A percentile compares a stretch with the other conserved stretches of the same genome.
These are phyloP conservation scores for Nyctibius grandis DNA, from an alignment of 2,797 vertebrate species.

Conservation along the genomic window DNA sequence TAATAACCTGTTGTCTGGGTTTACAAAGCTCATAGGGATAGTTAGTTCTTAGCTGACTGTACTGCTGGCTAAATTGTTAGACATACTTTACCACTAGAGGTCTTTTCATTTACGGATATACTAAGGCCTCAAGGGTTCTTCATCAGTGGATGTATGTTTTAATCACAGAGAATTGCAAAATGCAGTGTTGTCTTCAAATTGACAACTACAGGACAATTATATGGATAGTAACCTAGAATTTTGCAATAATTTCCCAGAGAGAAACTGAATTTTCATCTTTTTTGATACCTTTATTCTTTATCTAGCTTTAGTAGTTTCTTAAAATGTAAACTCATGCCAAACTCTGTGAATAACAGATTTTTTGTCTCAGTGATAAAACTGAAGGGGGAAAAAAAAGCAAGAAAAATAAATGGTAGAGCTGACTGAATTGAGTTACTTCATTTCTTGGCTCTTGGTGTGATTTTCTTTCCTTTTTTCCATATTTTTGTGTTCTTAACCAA, in stretches of 20 bases:
- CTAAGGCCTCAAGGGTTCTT: background rate
- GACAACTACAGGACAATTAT: background rate
- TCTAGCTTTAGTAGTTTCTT: background rate
- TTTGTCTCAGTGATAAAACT: background rate
- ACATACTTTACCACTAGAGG: background rate
- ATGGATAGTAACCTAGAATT: background rate
- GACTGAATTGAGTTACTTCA: background rate
- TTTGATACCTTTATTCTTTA: background rate
- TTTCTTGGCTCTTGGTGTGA: background rate
- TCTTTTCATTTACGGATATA: background rate
- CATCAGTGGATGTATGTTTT: background rate
- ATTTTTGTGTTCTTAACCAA: conserved; percentile 14
- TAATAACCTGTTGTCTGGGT: conserved; percentile 26
- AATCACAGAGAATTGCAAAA: background rate
- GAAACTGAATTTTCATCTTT: background rate
- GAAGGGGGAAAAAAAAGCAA: background rate
- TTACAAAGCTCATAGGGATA: conserved; percentile 54
- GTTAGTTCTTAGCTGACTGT: background rate
- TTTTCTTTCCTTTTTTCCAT: background rate
- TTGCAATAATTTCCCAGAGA: background rate
- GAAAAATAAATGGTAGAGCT: background rate
- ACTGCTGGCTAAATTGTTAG: conserved; percentile 28
- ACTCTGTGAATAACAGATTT: background rate
- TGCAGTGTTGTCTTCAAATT: background rate
- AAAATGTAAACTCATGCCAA: background rate